Percentiles rank a stretch among this genome's conserved stretches.
These are phyloP conservation scores for Polypedilum pembai DNA, from an alignment of 1,140 invertebrate species.

Conservation along the genomic window DNA sequence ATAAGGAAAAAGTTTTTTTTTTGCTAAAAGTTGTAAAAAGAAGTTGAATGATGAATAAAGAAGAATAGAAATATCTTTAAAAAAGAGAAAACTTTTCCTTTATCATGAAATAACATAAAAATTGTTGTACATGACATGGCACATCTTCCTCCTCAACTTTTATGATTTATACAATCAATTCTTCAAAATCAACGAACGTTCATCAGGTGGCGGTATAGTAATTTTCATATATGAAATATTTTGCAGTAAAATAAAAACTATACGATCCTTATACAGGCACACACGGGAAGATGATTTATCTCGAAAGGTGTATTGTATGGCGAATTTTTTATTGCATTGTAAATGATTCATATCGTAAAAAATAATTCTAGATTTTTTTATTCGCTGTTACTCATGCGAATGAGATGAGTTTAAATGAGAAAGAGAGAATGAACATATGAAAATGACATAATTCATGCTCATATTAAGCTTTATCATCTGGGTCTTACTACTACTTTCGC, in stretches of 20 bases:
- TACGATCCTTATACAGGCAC: neutral
- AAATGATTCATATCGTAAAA: slow-evolving; percentile 19
- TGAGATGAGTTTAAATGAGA: neutral
- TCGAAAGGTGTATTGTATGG: slow-evolving; percentile 16
- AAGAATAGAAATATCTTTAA: neutral
- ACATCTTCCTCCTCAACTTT: neutral
- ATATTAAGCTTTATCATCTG: slow-evolving; percentile 5
- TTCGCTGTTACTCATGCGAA: neutral
- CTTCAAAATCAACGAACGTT: slow-evolving; percentile 11
- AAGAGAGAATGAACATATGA: neutral
- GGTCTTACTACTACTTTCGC: slow-evolving; percentile 3
- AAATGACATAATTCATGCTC: slow-evolving; percentile 25
- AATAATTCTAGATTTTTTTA: neutral
- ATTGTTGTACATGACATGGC: slow-evolving; percentile 14
- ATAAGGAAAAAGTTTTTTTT: neutral
- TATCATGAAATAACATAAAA: slow-evolving; percentile 4
- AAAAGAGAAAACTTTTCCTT: slow-evolving; percentile 4
- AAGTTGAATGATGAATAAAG: neutral
- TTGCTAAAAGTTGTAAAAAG: neutral
- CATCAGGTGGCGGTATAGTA: slow-evolving; percentile 10
- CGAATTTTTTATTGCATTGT: slow-evolving; percentile 14
- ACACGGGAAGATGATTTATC: neutral
- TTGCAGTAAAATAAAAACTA: slow-evolving; percentile 7
- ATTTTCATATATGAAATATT: neutral
- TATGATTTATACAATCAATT: slow-evolving; percentile 19